Conservation (phyloP, 2,113 vertebrate species). For the Clarias gariepinus region DNA sequence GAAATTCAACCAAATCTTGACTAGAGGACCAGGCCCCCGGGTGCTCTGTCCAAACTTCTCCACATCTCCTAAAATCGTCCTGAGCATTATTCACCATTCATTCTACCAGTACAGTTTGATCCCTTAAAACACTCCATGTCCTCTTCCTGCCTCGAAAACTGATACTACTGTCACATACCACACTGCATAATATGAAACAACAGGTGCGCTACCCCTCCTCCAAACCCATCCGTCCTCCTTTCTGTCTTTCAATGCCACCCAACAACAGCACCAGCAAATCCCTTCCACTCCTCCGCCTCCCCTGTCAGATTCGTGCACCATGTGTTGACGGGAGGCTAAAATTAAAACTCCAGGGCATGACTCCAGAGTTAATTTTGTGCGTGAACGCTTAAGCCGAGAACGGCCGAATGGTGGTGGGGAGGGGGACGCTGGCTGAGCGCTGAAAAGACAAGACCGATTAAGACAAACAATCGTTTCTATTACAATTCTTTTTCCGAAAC, state of each 20-base stretch:
- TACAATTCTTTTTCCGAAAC: background rate
- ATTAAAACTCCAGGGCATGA: constrained; percentile 27
- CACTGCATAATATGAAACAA: constrained; percentile 23
- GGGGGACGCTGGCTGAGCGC: background rate
- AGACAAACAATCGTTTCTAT: background rate
- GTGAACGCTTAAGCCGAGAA: background rate
- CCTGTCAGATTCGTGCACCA: constrained; percentile 8
- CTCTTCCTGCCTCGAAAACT: constrained; percentile 27
- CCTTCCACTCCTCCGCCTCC: background rate
- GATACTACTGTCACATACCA: constrained; percentile 44
- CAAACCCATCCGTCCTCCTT: background rate
- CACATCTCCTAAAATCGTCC: background rate
- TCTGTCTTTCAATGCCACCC: constrained; percentile 14
- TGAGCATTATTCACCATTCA: background rate
- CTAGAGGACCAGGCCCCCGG: background rate
- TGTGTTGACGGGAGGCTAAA: constrained; percentile 20
- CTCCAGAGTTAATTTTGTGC: constrained; percentile 37
- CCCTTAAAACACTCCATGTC: background rate
- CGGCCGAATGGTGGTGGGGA: background rate
- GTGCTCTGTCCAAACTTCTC: background rate
- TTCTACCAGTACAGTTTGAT: constrained; percentile 17
- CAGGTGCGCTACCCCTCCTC: constrained; percentile 31
- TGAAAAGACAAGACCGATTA: background rate
- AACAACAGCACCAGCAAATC: background rate
- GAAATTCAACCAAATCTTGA: background rate